Conservation (phyloP, 2,888 invertebrate species). For the Hypomecis atomaria region DNA sequence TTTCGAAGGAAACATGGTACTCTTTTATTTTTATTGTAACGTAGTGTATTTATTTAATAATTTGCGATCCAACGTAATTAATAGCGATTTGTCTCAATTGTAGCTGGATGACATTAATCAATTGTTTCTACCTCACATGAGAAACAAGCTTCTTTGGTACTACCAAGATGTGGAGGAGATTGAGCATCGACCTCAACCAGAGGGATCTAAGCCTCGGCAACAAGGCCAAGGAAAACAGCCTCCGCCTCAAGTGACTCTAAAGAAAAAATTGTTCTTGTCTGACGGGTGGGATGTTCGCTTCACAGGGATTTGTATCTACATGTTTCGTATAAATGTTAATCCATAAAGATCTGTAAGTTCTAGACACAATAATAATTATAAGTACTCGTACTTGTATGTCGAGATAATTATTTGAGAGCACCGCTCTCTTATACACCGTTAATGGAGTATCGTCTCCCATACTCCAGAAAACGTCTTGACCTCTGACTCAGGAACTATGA, state of each 20-base stretch:
- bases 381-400: too few species aligned
- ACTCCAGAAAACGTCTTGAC: too few species aligned
- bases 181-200: conserved; percentile 78
- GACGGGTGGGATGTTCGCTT: conserved; percentile 93
- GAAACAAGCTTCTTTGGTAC: conserved; percentile 94
- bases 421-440: too few species aligned
- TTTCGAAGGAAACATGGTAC: conserved; percentile 94
- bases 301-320: conserved; percentile 93
- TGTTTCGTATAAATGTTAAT: conserved; percentile 93
- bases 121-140: conserved; percentile 93
- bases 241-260: conserved; percentile 77
- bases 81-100: conserved; percentile 37
- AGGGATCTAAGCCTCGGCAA: conserved; percentile 74
- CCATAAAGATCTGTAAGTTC: conserved; percentile 90
- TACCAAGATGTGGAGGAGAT: conserved; percentile 93
- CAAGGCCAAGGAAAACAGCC: conserved; percentile 77
- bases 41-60: neutral
- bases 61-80: neutral
- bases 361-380: neutral
- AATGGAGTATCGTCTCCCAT: too few species aligned
- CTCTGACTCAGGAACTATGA: too few species aligned
- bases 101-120: conserved; percentile 95
- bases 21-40: neutral
- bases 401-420: too few species aligned
- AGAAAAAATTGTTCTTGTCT: conserved; percentile 92